Evolutionary conservation across 1,140 invertebrate genomes (phyloP).

Genomic region (Colletes latitarsis): DNA sequence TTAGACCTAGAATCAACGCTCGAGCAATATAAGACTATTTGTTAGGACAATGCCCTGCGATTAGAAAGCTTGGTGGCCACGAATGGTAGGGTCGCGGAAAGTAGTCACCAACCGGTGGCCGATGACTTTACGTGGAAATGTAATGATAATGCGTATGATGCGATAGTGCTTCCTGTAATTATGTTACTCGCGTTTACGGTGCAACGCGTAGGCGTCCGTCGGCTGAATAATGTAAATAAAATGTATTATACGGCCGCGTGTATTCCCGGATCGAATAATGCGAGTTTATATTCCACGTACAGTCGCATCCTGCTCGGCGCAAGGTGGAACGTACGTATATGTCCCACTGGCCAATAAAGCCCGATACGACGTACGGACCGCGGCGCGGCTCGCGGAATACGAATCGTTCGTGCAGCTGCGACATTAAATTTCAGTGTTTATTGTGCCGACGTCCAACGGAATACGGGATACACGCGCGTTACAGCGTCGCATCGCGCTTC

Average conservation of each 20-base stretch:
- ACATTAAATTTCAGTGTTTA: constrained; percentile 45
- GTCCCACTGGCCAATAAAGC: constrained; percentile 49
- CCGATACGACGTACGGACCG: constrained; percentile 33
- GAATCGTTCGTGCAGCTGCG: constrained; percentile 40
- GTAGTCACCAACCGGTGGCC: not conserved
- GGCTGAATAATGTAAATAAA: constrained; percentile 48
- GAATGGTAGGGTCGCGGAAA: too few species aligned
- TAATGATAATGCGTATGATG: constrained; percentile 5
- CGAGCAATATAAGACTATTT: too few species aligned
- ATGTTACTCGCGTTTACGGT: constrained; percentile 26
- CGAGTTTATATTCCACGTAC: constrained; percentile 44
- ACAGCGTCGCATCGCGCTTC: not conserved
- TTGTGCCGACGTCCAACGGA: constrained; percentile 25
- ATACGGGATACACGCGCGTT: not conserved
- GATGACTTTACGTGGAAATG: constrained; percentile 4
- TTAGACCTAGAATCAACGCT: too few species aligned
- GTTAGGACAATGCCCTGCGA: too few species aligned
- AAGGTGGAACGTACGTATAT: constrained; percentile 43
- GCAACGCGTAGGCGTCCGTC: not conserved
- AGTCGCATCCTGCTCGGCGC: constrained; percentile 34
- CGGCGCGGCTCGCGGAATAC: constrained; percentile 31
- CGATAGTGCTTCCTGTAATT: constrained; percentile 41
- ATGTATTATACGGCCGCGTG: constrained; percentile 13
- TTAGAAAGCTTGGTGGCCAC: too few species aligned
- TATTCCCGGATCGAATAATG: constrained; percentile 43